These are phyloP conservation scores for Salvelinus alpinus DNA, from an alignment of 2,113 vertebrate genomes.

Conservation along the genomic window DNA sequence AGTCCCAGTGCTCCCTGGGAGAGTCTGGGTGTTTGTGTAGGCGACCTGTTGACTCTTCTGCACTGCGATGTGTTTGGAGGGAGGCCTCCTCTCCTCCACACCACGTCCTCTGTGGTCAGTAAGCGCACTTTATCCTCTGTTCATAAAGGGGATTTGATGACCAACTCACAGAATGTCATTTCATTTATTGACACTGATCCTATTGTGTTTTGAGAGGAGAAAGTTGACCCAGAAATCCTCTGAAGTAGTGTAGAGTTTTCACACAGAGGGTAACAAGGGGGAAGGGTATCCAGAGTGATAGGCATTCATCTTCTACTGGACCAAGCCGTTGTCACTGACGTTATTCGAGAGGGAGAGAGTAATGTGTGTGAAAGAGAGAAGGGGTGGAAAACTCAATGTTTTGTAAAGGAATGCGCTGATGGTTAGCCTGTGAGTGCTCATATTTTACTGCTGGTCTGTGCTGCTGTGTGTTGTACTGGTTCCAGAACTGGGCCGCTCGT, in stretches of 20 bases:
- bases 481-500: conserved; percentile 1
- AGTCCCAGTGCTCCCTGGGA: not conserved
- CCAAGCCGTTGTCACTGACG: not conserved
- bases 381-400: not conserved
- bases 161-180: not conserved
- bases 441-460: conserved; percentile 20
- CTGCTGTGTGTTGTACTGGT: conserved; percentile 2
- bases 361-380: not conserved
- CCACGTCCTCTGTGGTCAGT: not conserved
- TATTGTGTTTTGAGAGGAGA: not conserved
- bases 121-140: not conserved
- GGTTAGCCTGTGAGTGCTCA: conserved; percentile 24
- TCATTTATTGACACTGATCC: not conserved
- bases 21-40: conserved; percentile 13
- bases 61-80: not conserved
- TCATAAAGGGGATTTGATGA: not conserved
- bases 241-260: not conserved
- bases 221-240: too few species aligned
- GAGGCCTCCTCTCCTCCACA: not conserved
- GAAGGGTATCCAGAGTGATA: not conserved
- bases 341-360: not conserved
- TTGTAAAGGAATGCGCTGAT: not conserved
- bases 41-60: not conserved
- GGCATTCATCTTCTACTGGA: not conserved
- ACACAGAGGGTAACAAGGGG: not conserved